phyloP scores from a whole-genome alignment of 2,113 vertebrate species.

The Choloepus hoffmanni region DNA sequence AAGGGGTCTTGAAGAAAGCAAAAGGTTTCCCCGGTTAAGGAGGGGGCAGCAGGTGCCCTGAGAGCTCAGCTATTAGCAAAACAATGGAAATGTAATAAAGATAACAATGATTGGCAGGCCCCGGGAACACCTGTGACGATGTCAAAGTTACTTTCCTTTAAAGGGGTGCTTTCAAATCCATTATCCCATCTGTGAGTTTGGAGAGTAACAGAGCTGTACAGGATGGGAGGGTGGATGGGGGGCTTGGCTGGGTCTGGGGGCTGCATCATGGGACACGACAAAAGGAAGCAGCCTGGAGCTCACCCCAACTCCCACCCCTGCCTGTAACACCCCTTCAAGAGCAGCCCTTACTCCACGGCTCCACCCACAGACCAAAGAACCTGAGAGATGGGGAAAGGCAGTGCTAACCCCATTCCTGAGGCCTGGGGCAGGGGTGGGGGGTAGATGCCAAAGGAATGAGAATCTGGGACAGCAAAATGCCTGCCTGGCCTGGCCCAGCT shows the following conservation, averaged over 20 bases:
- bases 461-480: fast-evolving
- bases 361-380: background rate
- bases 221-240: too few relatives aligned
- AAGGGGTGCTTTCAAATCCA: background rate
- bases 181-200: background rate
- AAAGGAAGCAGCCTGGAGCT: background rate
- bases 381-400: background rate
- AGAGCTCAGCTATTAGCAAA: fast-evolving
- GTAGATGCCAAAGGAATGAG: background rate
- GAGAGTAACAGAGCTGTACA: fast-evolving
- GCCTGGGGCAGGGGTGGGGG: background rate
- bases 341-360: background rate
- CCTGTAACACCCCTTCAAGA: background rate
- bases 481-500: background rate
- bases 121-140: background rate
- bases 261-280: fast-evolving
- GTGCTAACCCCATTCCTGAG: fast-evolving
- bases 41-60: too few relatives aligned
- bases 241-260: background rate
- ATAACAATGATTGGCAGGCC: fast-evolving
- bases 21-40: background rate
- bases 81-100: fast-evolving
- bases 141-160: background rate
- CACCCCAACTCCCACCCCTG: background rate
- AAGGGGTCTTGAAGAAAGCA: background rate